A percentile compares a stretch with the other conserved stretches of the same genome.
These are phyloP conservation scores for Pithys albifrons DNA, from an alignment of 2,113 vertebrate genomes.

Conservation along the genomic window DNA sequence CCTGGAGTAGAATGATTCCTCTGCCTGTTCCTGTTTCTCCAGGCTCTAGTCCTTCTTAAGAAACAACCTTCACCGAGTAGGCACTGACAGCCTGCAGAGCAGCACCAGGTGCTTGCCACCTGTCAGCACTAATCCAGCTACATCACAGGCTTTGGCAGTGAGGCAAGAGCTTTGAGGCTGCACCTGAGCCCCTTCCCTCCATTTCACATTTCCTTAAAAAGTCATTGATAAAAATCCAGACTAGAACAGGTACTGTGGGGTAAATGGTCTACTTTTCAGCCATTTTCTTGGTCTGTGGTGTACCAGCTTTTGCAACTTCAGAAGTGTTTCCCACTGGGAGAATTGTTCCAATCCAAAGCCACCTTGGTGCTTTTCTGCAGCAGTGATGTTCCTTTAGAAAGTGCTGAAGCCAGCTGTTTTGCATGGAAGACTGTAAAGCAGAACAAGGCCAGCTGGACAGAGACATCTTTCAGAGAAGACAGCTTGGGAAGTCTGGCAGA, in stretches of 20 bases:
- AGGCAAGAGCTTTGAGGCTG: background rate
- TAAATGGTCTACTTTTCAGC: background rate
- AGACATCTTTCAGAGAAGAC: background rate
- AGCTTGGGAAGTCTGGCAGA: background rate
- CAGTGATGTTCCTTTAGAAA: background rate
- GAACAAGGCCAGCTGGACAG: background rate
- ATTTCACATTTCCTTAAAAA: background rate
- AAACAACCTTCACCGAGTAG: background rate
- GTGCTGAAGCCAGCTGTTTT: background rate
- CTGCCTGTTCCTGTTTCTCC: background rate
- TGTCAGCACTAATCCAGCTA: background rate
- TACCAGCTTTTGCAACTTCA: background rate
- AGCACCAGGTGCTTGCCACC: accelerated
- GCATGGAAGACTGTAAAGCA: background rate
- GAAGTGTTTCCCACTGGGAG: background rate
- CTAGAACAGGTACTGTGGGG: background rate
- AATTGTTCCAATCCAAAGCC: background rate
- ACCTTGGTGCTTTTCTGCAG: background rate
- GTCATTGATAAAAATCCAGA: background rate
- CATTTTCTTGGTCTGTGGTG: background rate
- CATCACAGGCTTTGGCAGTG: background rate
- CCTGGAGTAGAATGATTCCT: background rate
- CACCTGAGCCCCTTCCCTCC: background rate
- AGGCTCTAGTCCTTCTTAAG: background rate
- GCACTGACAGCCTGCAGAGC: background rate